phyloP scores from a whole-genome alignment of 2,113 vertebrate species.

The Datnioides undecimradiatus region DNA sequence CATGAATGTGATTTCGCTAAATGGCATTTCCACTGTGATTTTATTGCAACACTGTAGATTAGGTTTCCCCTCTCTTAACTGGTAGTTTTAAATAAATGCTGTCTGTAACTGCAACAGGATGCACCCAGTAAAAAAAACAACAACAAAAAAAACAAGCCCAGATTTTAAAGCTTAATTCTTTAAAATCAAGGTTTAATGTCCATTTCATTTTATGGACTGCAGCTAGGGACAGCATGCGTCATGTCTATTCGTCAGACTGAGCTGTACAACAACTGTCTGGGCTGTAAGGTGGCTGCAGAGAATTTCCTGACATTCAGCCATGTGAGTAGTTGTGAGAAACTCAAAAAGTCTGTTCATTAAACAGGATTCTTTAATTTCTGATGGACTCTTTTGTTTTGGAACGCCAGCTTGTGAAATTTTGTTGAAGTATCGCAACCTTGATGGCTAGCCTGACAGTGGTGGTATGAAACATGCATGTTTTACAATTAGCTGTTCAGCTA shows the following conservation, averaged over 20 bases:
- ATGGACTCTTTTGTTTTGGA: background rate
- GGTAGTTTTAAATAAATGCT: constrained; percentile 5
- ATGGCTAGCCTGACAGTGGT: background rate
- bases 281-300: background rate
- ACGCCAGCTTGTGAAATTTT: background rate
- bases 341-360: background rate
- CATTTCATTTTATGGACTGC: constrained; percentile 26
- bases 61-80: background rate
- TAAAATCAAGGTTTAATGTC: constrained; percentile 16
- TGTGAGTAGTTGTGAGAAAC: background rate
- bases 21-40: constrained; percentile 26
- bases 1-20: constrained; percentile 14
- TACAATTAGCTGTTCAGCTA: no score
- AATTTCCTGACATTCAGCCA: background rate
- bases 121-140: background rate
- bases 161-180: background rate
- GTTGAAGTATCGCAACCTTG: background rate
- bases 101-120: constrained; percentile 24
- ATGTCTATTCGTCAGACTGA: constrained; percentile 1
- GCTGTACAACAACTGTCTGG: background rate
- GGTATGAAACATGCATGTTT: background rate
- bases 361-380: background rate
- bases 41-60: background rate
- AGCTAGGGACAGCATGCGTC: background rate
- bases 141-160: background rate